phyloP scores from a whole-genome alignment of 2,113 vertebrate species.

The Onychorhynchus coronatus region DNA sequence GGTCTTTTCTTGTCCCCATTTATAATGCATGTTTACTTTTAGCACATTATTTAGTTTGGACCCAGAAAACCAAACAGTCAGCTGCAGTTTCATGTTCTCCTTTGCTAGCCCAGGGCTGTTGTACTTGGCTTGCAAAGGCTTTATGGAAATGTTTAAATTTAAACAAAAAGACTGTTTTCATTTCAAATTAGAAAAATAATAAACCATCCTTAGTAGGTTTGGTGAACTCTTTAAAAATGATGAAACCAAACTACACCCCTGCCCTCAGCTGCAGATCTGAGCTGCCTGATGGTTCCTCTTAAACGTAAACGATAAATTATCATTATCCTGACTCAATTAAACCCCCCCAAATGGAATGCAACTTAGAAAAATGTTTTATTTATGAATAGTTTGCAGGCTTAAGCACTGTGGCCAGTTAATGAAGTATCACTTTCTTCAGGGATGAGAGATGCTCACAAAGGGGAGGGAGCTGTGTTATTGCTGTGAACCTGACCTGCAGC shows the following conservation, averaged over 20 bases:
- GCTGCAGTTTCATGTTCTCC: conserved; percentile 39
- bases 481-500: neutral
- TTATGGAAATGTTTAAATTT: conserved; percentile 61
- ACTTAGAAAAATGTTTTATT: conserved; percentile 44
- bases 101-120: conserved; percentile 36
- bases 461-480: neutral
- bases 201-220: neutral
- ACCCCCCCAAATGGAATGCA: neutral
- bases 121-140: conserved; percentile 47
- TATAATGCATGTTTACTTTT: conserved; percentile 58
- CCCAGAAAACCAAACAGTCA: conserved; percentile 55
- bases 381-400: conserved; percentile 33
- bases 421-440: conserved; percentile 37
- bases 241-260: neutral
- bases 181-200: conserved; percentile 47
- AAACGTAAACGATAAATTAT: neutral
- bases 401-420: conserved; percentile 15
- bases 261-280: conserved; percentile 5
- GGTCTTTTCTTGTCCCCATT: conserved; percentile 39
- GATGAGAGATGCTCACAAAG: conserved; percentile 7
- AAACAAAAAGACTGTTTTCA: conserved; percentile 56
- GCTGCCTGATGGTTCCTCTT: neutral
- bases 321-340: conserved; percentile 32
- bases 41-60: conserved; percentile 59
- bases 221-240: neutral